These are phyloP conservation scores for Branchellion lobata DNA, from an alignment of 2,888 invertebrate genomes.

Conservation along the genomic window DNA sequence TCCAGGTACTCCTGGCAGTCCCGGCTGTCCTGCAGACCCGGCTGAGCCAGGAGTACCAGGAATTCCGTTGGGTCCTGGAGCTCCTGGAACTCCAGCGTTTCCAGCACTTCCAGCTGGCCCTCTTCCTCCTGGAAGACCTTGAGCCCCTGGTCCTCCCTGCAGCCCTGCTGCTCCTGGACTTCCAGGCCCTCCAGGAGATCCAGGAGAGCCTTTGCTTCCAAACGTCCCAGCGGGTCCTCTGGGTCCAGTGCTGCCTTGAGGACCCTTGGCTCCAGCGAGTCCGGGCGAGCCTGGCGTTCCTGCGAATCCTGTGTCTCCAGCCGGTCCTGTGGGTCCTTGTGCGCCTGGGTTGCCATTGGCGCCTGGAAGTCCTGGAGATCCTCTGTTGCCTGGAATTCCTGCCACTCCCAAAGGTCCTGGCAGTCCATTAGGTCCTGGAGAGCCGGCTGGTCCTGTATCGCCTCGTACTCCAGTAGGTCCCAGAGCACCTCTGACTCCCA, in stretches of 20 bases:
- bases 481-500: neutral
- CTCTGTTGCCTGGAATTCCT: conserved; percentile 1
- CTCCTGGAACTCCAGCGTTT: conserved; percentile 32
- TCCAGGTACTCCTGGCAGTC: conserved; percentile 7
- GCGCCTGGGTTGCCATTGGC: neutral
- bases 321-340: neutral
- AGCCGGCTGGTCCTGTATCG: neutral
- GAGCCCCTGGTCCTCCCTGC: conserved; percentile 30
- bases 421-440: neutral
- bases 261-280: neutral
- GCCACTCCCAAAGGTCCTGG: neutral
- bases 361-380: conserved; percentile 5
- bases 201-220: conserved; percentile 36
- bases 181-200: conserved; percentile 38
- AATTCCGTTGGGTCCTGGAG: conserved; percentile 15
- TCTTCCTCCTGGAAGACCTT: conserved; percentile 2
- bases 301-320: neutral
- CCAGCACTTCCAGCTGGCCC: conserved; percentile 44
- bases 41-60: conserved; percentile 34
- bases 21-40: conserved; percentile 36
- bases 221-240: conserved; percentile 42
- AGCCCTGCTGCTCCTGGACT: conserved; percentile 29
- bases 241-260: neutral
- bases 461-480: conserved; percentile 1
- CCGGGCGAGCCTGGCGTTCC: conserved; percentile 4